phyloP scores from a whole-genome alignment of 1,140 invertebrate genomes.

The Drosophila virilis region DNA sequence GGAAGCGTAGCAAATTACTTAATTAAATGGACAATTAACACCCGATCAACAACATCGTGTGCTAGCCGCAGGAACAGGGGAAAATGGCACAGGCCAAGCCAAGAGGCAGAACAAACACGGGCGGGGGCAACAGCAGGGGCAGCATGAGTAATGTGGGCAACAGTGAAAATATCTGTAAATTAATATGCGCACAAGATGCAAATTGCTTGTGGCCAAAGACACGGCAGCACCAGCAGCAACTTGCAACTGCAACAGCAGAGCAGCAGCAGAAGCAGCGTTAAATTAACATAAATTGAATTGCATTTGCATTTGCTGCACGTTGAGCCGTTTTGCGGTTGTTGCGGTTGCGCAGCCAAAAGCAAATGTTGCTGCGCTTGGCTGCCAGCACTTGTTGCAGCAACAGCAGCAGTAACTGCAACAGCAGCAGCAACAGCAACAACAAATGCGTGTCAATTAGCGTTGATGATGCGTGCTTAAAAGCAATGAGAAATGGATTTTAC shows the following conservation, averaged over 20 bases:
- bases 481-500: slow-evolving; percentile 73
- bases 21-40: slow-evolving; percentile 83
- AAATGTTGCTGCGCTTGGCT: slow-evolving; percentile 24
- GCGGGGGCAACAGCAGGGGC: background rate
- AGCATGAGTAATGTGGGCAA: slow-evolving; percentile 74
- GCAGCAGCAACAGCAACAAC: slow-evolving; percentile 30
- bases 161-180: slow-evolving; percentile 81
- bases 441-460: slow-evolving; percentile 79
- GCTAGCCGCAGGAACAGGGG: slow-evolving; percentile 17
- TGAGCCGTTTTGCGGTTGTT: slow-evolving; percentile 61
- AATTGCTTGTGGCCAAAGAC: slow-evolving; percentile 81
- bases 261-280: slow-evolving; percentile 57
- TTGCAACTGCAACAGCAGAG: slow-evolving; percentile 34
- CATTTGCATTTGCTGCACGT: slow-evolving; percentile 81
- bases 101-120: slow-evolving; percentile 16
- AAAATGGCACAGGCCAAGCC: slow-evolving; percentile 43
- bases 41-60: slow-evolving; percentile 51
- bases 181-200: slow-evolving; percentile 83
- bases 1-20: slow-evolving; percentile 75
- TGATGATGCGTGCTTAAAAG: slow-evolving; percentile 73
- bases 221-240: slow-evolving; percentile 50
- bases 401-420: background rate
- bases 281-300: slow-evolving; percentile 84
- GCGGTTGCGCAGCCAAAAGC: slow-evolving; percentile 44
- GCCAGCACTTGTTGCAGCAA: slow-evolving; percentile 40